Base-by-base conservation (phyloP, 2,888 invertebrate species). In the Uloborus plumipes region DNA sequence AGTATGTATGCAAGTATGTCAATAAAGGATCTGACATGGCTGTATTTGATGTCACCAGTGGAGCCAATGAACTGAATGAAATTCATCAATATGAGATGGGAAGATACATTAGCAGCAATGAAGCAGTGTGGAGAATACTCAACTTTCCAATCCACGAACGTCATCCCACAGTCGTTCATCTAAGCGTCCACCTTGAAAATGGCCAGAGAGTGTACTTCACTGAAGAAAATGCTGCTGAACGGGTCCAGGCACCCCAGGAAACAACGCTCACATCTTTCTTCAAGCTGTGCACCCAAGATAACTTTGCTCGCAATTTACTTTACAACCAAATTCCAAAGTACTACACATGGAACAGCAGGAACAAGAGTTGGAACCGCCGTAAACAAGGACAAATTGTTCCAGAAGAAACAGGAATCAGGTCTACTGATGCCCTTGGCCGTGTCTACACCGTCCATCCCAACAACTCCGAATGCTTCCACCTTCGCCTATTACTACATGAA, bases 361-460 rank as follows among this genome's bases (percentile, higher is more conserved):
- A n/a, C 4, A 61, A 53, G 26, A 49, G 13, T 15, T 69, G 47
- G 51, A 26, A 39, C 7, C 53, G 50, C 18, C 26, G 77, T 3
- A 77, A 70, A 39, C 0, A 4, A 39, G 64, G 70, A 2, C 7
- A 22, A 3, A 7, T 7, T 15, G 50, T 51, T 18, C 15, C 49
- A 26, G 55, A 20, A 0, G 11, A 39, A 1, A 9, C 9, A n/a
- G 62, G 53, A 51, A 20, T 75, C 22, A 61, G 26, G 20, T 9
- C 58, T 13, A 51, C 14, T 15, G 58, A 77, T 50, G 62, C 69
- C 3, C 47, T 77, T 22, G 70, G 70, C 18, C 49, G 70, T 15
- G 70, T 77, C 0, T 77, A 77, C 51, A 70, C 69, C 0, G 51
- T 77, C 2, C 61, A 61, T 53, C 55, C 62, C 13, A 71, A 51